Evolutionary conservation across 2,113 vertebrate genomes (phyloP).

Genomic region (Vicugna pacos): DNA sequence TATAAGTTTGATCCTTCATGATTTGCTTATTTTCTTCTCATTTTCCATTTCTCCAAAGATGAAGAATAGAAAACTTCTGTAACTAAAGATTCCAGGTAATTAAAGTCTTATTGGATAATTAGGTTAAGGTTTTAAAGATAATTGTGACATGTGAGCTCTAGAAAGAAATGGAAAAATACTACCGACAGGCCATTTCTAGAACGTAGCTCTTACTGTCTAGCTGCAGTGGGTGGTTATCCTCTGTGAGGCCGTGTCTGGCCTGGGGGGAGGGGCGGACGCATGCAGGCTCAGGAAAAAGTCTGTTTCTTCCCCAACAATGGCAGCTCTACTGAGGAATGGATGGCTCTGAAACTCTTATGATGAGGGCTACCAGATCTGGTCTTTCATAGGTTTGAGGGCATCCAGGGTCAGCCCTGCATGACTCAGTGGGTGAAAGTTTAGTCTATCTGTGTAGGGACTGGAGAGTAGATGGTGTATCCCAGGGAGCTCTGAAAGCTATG

Average conservation of each 20-base stretch:
- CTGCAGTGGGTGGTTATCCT: background rate
- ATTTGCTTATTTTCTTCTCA: background rate
- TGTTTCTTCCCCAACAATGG: background rate
- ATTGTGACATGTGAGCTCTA: background rate
- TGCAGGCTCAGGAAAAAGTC: background rate
- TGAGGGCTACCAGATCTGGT: background rate
- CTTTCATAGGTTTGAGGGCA: background rate
- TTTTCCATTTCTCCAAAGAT: background rate
- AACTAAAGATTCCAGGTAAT: background rate
- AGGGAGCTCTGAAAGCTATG: background rate
- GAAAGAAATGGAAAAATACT: background rate
- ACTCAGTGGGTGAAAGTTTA: background rate
- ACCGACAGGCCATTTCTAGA: background rate
- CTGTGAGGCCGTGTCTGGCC: background rate
- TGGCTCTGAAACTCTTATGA: background rate
- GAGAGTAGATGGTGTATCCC: background rate
- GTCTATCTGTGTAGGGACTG: background rate
- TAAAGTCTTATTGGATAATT: background rate
- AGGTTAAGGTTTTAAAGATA: background rate
- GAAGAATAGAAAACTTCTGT: background rate
- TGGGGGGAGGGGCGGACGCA: background rate
- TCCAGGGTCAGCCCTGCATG: background rate
- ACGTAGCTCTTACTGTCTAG: accelerated
- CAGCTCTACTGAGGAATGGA: background rate
- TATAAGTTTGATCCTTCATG: background rate